A percentile compares a stretch with the other conserved stretches of the same genome.
phyloP scores from a whole-genome alignment of 37 sponge, comb jelly and placozoan species.

The Ephydatia muelleri region DNA sequence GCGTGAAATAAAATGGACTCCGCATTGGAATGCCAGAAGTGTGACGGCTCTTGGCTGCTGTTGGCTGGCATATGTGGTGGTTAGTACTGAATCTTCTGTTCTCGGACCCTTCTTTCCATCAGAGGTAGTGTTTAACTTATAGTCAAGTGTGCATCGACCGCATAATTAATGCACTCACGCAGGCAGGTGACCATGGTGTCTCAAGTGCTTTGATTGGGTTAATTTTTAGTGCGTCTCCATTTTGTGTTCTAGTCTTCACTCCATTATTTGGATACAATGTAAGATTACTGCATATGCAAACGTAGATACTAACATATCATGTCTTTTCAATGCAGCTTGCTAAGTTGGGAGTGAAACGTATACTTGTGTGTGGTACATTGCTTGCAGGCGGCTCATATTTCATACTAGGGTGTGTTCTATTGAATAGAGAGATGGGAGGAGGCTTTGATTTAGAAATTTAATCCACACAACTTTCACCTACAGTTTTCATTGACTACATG shows the following conservation, averaged over 20 bases:
- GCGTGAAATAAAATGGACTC: not conserved
- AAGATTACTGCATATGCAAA: not conserved
- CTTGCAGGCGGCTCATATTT: conserved; percentile 48
- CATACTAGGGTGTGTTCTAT: conserved; percentile 31
- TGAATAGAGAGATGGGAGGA: not conserved
- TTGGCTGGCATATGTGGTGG: conserved; percentile 31
- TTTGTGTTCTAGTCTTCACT: conserved; percentile 48
- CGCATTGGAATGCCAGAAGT: not conserved
- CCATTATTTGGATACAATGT: conserved; percentile 61
- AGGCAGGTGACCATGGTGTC: conserved; percentile 41
- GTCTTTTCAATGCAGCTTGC: conserved; percentile 31
- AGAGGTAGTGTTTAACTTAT: conserved; percentile 17
- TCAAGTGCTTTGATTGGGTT: conserved; percentile 28
- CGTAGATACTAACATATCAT: not conserved
- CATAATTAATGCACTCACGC: not conserved
- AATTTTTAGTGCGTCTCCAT: conserved; percentile 54
- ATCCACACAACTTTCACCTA: not conserved
- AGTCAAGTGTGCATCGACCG: not conserved
- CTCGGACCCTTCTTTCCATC: conserved; percentile 52
- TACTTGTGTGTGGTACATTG: conserved; percentile 25
- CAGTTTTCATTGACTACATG: conserved; percentile 9
- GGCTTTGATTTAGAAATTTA: not conserved
- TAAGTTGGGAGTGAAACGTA: conserved; percentile 45
- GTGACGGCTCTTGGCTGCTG: not conserved
- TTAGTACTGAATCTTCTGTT: conserved; percentile 40